A percentile compares a stretch with the other conserved stretches of the same genome.
phyloP scores from a whole-genome alignment of 1,140 invertebrate species.

The Bombus turneri region DNA sequence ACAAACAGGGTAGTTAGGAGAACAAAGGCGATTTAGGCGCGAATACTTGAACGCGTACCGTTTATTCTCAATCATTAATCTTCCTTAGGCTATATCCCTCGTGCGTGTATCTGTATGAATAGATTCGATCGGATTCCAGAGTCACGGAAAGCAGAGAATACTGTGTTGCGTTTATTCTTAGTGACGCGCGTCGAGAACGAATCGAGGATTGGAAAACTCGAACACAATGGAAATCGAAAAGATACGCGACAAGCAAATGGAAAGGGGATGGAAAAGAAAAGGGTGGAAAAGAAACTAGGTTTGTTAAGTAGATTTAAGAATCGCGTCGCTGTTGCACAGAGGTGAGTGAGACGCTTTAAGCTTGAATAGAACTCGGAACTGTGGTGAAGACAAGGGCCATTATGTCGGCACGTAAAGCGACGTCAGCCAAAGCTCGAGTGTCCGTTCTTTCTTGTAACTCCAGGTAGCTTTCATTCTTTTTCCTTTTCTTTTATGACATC shows the following conservation, averaged over 20 bases:
- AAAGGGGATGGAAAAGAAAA: too few species aligned
- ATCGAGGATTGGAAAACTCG: neutral
- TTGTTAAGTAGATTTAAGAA: slow-evolving; percentile 61
- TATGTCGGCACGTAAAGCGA: slow-evolving; percentile 78
- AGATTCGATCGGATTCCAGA: slow-evolving; percentile 7
- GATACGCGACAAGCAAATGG: neutral
- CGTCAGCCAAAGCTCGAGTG: slow-evolving; percentile 77
- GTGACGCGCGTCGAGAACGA: neutral
- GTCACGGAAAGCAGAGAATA: neutral
- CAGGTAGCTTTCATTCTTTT: slow-evolving; percentile 54
- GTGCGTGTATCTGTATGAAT: neutral
- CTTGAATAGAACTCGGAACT: slow-evolving; percentile 72
- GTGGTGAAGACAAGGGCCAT: slow-evolving; percentile 75
- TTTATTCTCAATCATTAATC: slow-evolving; percentile 23
- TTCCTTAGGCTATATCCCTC: slow-evolving; percentile 2
- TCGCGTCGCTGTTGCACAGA: slow-evolving; percentile 32
- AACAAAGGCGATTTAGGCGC: slow-evolving; percentile 36
- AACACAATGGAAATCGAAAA: neutral
- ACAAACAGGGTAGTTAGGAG: slow-evolving; percentile 23
- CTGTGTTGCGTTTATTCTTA: neutral
- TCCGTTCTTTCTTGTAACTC: slow-evolving; percentile 67
- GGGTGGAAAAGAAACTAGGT: neutral
- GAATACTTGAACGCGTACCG: slow-evolving; percentile 17
- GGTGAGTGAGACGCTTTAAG: slow-evolving; percentile 48
- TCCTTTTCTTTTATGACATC: slow-evolving; percentile 29